Evolutionary conservation across 2,888 invertebrate genomes (phyloP).

Genomic region (Standfussiana lucernea): DNA sequence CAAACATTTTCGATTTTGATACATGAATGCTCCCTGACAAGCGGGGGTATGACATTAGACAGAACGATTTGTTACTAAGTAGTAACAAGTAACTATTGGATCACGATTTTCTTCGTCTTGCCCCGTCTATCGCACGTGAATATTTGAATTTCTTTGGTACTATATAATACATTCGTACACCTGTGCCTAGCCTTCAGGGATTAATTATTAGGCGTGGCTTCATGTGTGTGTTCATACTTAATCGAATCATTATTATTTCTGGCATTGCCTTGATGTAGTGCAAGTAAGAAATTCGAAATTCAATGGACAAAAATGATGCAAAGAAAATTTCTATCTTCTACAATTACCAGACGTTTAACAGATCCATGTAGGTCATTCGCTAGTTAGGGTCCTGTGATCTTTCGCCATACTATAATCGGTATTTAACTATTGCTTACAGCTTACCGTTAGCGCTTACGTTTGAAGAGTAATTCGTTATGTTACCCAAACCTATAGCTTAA

Average conservation of each 20-base stretch:
- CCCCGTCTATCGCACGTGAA: too few species aligned
- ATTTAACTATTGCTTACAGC: neutral
- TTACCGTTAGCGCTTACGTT: slow-evolving; percentile 25
- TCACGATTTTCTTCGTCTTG: too few species aligned
- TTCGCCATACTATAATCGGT: slow-evolving; percentile 1
- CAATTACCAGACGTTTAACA: neutral
- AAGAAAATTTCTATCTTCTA: too few species aligned
- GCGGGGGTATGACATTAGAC: too few species aligned
- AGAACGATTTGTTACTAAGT: too few species aligned
- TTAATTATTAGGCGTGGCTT: neutral
- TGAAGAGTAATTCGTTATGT: slow-evolving; percentile 27
- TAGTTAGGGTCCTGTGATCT: slow-evolving; percentile 25
- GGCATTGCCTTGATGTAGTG: neutral
- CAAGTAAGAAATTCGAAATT: neutral
- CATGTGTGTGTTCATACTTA: neutral
- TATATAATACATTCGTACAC: neutral
- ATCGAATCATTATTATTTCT: neutral
- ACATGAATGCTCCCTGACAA: too few species aligned
- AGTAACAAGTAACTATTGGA: too few species aligned
- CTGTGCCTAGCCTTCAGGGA: neutral
- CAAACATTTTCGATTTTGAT: too few species aligned
- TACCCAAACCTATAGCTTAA: neutral
- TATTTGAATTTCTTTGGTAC: too few species aligned
- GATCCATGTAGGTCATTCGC: slow-evolving; percentile 14
- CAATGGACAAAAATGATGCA: neutral